Percentiles rank a stretch among this genome's conserved stretches.
These are phyloP conservation scores for Ia io DNA, from an alignment of 2,113 vertebrate species.

Conservation along the genomic window DNA sequence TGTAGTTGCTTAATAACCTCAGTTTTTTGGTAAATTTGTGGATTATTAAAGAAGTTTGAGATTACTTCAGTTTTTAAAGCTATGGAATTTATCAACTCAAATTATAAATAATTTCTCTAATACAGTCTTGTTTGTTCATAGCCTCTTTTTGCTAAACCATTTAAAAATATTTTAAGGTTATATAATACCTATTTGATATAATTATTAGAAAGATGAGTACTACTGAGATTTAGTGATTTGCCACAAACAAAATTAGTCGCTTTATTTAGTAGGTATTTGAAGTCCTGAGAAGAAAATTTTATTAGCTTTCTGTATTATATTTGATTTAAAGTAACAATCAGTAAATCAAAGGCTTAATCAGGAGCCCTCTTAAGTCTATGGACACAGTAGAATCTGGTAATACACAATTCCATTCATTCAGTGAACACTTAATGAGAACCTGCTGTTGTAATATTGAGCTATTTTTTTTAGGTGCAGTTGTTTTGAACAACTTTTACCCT, in stretches of 20 bases:
- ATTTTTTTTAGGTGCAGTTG: background rate
- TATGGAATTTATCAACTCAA: background rate
- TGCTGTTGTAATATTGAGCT: background rate
- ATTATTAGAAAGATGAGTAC: slow-evolving; percentile 25
- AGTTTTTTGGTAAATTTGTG: background rate
- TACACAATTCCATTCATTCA: background rate
- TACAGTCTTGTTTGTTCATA: slow-evolving; percentile 2
- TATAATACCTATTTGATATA: background rate
- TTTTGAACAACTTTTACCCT: slow-evolving; percentile 19
- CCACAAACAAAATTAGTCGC: slow-evolving; percentile 5
- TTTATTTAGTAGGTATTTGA: slow-evolving; percentile 38
- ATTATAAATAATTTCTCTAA: slow-evolving; percentile 40
- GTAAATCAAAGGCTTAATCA: slow-evolving; percentile 19
- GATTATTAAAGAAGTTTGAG: slow-evolving; percentile 39
- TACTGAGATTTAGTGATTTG: slow-evolving; percentile 16
- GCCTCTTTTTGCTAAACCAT: background rate
- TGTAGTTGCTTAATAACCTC: background rate
- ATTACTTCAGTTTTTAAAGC: slow-evolving; percentile 19
- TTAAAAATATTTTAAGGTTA: slow-evolving; percentile 33
- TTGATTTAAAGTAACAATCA: slow-evolving; percentile 30
- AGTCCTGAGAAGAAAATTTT: background rate
- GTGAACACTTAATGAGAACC: background rate
- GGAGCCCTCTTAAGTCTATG: background rate
- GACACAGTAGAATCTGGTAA: background rate
- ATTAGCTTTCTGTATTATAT: slow-evolving; percentile 15